A percentile compares a stretch with the other conserved stretches of the same genome.
These are phyloP conservation scores for Cordilura impudica DNA, from an alignment of 2,888 invertebrate genomes.

Conservation along the genomic window DNA sequence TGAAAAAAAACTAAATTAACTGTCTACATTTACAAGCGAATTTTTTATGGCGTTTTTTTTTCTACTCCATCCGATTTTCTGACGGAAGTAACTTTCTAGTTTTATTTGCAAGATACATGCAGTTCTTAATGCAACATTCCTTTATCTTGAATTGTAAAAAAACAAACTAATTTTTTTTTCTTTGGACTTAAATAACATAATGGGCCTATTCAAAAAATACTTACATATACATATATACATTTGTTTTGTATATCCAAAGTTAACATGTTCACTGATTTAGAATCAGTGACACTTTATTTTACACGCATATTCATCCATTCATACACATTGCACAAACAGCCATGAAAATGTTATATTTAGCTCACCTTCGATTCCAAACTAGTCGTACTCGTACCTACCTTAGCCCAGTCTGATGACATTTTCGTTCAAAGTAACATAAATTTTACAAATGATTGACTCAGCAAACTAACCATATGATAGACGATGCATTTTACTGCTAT, in stretches of 20 bases:
- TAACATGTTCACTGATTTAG: slow-evolving; percentile 49
- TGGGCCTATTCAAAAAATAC: neutral
- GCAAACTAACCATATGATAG: slow-evolving; percentile 67
- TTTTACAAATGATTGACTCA: slow-evolving; percentile 71
- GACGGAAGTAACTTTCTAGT: slow-evolving; percentile 16
- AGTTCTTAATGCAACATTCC: neutral
- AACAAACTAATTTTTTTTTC: too few relatives aligned
- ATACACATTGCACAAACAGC: slow-evolving; percentile 40
- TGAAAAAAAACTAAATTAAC: slow-evolving; percentile 26
- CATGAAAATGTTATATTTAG: slow-evolving; percentile 15
- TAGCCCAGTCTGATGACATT: slow-evolving; percentile 45
- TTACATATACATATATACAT: too few relatives aligned
- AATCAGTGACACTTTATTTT: slow-evolving; percentile 41
- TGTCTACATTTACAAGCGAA: slow-evolving; percentile 16
- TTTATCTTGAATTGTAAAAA: neutral
- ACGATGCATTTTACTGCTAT: slow-evolving; percentile 57
- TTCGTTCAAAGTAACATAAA: slow-evolving; percentile 68
- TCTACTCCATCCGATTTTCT: neutral
- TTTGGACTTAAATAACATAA: too few relatives aligned
- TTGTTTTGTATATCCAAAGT: slow-evolving; percentile 21
- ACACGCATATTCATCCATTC: slow-evolving; percentile 25
- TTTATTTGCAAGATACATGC: slow-evolving; percentile 1
- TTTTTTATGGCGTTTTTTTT: neutral
- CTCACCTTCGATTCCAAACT: neutral
- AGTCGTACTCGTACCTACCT: neutral